Evolutionary conservation across 2,113 vertebrate species (phyloP), one percentile per base, ranked within the genome.

Genomic region (Nesoenas mayeri): DNA sequence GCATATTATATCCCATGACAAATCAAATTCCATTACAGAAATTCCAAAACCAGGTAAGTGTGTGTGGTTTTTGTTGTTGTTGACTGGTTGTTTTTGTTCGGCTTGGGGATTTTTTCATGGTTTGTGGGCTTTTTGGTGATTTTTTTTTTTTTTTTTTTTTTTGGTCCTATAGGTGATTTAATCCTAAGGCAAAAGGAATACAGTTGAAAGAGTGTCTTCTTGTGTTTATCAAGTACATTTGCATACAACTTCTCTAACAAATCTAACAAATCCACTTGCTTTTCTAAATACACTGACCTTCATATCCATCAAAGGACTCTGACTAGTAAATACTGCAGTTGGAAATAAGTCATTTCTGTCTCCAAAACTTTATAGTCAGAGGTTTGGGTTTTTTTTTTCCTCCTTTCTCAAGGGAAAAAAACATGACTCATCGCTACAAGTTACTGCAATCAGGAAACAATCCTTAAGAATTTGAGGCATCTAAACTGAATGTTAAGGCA

Each of bases 1-100:
- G 1, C 1, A 8, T 34, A 13, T 67, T 61, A 44, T n/a, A n/a
- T 28, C 47, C 58, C 1, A 1, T 8, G 1, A 65, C 24, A 48
- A 56, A 61, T 82, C 38, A 42, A 50, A 60, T 32, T 64, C 47
- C 20, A 32, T 74, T 71, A 36, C 18, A 47, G 44, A 17, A 19
- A 47, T 47, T 47, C 44, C 17, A 71, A 89, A 84, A 7, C 17
- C 47, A 53, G 5, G 19, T 18, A 84, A 3, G 5, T 44, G 42
- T 44, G 42, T 44, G 42, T 18, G 17, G 42, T 44, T 44, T 44
- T 44, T 44, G 42, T 15, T 42, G 42, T 44, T 44, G 42, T 44
- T 44, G 15, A 17, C 17, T 44, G 16, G 11, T 15, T 42, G 6
- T 42, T 42, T 44, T 38, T 38, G 38, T 44, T 44, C 18, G 42